Evolutionary conservation across 2,888 invertebrate genomes (phyloP), one percentile per base, ranked within the genome.

Genomic region (Bursaphelenchus okinawaensis): DNA sequence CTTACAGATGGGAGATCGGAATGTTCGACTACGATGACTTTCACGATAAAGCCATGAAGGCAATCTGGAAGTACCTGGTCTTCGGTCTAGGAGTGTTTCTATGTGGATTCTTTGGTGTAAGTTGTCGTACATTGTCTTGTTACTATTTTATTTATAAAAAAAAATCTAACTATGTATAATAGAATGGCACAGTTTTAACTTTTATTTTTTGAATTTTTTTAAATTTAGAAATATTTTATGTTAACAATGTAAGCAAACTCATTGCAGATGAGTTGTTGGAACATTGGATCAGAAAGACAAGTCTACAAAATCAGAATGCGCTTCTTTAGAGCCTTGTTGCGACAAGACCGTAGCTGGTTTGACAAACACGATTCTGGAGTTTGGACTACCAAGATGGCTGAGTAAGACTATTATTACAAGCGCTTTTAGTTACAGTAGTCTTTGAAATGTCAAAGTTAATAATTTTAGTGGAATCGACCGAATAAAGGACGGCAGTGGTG

Each of bases 331-430:
- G 71, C 81, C 16, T 75, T 84, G n/a, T 72, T 84, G 8, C 71
- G 82, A 6, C 84, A 84, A 68, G 83, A 85, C 65, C 83, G 83
- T 68, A 79, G 77, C 7, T 85, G 84, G 84, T 84, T 82, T 73
- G 84, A 85, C 69, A 78, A 77, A n/a, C 83, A 85, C 68, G 83
- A 84, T 68, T 82, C 83, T 23, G 86, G 85, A 16, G 84, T 84
- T 71, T 77, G 86, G 55, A 83, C 84, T 4, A 83, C 83, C 2
- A 83, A 85, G 71, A 77, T 86, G 52, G 84, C 85, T 16, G 85
- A 31, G 40, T 40, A 40, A 40, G 40, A 4, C 16, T 16, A 16
- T 40, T 4, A 40, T 40, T 40, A 1, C n/a, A n/a, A n/a, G n/a
- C n/a, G n/a, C n/a, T n/a, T n/a, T n/a, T n/a, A n/a, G n/a, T n/a